These are phyloP conservation scores for Cheilosia urbana DNA, from an alignment of 2,888 invertebrate genomes.

Conservation along the genomic window DNA sequence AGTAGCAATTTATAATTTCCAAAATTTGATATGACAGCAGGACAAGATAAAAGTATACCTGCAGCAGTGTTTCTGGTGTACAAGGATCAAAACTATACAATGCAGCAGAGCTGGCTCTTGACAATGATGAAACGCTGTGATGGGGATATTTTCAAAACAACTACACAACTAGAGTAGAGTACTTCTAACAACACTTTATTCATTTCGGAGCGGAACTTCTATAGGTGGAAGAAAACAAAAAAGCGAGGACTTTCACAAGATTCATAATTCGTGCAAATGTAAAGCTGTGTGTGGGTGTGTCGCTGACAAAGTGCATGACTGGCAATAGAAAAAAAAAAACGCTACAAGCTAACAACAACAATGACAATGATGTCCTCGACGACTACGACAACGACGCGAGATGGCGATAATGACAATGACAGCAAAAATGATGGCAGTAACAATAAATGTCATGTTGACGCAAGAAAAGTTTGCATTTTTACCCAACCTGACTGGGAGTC, in stretches of 20 bases:
- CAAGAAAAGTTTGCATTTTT: constrained; percentile 77
- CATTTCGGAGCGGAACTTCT: constrained; percentile 13
- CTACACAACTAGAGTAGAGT: constrained; percentile 24
- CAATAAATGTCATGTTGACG: constrained; percentile 82
- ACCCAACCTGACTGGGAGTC: constrained; percentile 15
- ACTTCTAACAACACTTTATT: constrained; percentile 48
- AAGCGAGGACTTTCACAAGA: constrained; percentile 41
- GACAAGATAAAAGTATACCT: constrained; percentile 43
- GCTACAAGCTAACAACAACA: constrained; percentile 58
- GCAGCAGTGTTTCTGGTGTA: constrained; percentile 31
- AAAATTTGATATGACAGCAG: constrained; percentile 58
- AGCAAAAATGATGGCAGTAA: constrained; percentile 78
- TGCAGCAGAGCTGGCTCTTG: constrained; percentile 7
- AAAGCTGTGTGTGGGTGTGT: constrained; percentile 21
- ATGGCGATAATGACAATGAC: constrained; percentile 75
- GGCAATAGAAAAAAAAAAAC: constrained; percentile 24
- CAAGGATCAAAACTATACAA: constrained; percentile 20
- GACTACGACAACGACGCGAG: constrained; percentile 77
- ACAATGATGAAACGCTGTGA: constrained; percentile 32
- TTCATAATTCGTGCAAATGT: constrained; percentile 57
- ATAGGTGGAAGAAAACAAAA: constrained; percentile 9
- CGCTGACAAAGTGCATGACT: constrained; percentile 60
- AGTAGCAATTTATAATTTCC: constrained; percentile 67
- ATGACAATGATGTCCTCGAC: constrained; percentile 76
- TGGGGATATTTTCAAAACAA: constrained; percentile 30